Percentiles rank a stretch among this genome's conserved stretches.
Evolutionary conservation across 2,888 invertebrate genomes (phyloP).

Genomic region (Xylocampa areola): DNA sequence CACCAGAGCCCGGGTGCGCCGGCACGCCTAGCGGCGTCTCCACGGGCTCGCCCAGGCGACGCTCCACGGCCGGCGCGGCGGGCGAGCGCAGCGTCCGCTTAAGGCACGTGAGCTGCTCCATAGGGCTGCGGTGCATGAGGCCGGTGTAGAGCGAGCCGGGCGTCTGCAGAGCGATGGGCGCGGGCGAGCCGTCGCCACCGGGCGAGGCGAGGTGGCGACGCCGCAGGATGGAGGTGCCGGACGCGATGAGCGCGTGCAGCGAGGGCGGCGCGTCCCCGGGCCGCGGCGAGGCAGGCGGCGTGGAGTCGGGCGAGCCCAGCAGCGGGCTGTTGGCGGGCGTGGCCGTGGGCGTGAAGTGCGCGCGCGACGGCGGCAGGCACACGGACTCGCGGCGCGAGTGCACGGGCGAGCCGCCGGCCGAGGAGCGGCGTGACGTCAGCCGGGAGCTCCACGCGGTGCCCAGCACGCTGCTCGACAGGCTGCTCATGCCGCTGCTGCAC

Average conservation of each 20-base stretch:
- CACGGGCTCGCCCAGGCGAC: constrained; percentile 77
- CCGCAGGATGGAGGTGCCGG: constrained; percentile 83
- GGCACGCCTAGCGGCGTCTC: constrained; percentile 89
- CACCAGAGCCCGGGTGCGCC: constrained; percentile 90
- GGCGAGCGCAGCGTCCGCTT: constrained; percentile 88
- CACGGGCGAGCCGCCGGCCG: constrained; percentile 87
- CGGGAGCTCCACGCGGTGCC: constrained; percentile 92
- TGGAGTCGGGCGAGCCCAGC: constrained; percentile 88
- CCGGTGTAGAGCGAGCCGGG: constrained; percentile 91
- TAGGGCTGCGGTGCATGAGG: constrained; percentile 92
- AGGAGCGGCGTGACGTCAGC: constrained; percentile 89
- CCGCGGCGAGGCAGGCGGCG: constrained; percentile 90
- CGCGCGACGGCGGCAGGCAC: constrained; percentile 92
- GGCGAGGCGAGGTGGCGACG: constrained; percentile 89
- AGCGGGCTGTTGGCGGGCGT: constrained; percentile 97
- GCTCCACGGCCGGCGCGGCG: constrained; percentile 75
- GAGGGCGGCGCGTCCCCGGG: constrained; percentile 90
- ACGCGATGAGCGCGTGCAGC: constrained; percentile 88
- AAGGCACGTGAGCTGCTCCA: constrained; percentile 94
- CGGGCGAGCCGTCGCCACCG: constrained; percentile 90
- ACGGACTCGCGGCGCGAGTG: constrained; percentile 94
- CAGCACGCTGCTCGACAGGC: constrained; percentile 83
- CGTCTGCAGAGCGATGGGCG: constrained; percentile 90
- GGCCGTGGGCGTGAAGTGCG: constrained; percentile 94
- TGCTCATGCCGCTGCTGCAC: constrained; percentile 90